phyloP scores from a whole-genome alignment of 2,113 vertebrate species.

The Sorex araneus region DNA sequence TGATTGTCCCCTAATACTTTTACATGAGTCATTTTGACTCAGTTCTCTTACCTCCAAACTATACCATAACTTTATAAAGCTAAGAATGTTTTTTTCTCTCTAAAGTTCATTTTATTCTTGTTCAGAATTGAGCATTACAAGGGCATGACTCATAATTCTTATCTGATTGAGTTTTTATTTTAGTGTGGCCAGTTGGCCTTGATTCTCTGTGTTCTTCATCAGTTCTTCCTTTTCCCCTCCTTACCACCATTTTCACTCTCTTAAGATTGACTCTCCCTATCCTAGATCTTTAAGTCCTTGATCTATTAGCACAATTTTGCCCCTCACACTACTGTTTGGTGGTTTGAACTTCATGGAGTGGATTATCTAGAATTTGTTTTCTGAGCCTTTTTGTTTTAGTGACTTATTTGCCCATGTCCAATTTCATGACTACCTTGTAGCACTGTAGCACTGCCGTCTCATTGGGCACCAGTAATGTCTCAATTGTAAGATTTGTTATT shows the following conservation, averaged over 20 bases:
- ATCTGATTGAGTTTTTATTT: not conserved
- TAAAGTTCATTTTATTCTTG: not conserved
- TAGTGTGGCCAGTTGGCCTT: not conserved
- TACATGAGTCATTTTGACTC: not conserved
- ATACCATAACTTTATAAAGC: not conserved
- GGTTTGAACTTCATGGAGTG: too few relatives aligned
- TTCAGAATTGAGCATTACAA: too few relatives aligned
- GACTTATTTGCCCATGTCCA: too few relatives aligned
- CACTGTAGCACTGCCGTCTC: too few relatives aligned
- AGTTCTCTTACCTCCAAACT: not conserved
- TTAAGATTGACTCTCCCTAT: not conserved
- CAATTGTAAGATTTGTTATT: too few relatives aligned
- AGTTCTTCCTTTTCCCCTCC: not conserved
- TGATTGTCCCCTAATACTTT: not conserved
- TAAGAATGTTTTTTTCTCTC: not conserved
- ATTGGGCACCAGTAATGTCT: too few relatives aligned
- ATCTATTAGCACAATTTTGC: not conserved
- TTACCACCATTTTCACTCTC: not conserved
- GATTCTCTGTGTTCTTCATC: not conserved
- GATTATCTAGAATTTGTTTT: not conserved
- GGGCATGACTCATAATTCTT: not conserved
- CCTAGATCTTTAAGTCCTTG: not conserved
- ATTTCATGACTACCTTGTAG: too few relatives aligned
- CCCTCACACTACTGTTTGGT: too few relatives aligned
- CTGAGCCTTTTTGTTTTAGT: not conserved